Evolutionary conservation across 1,140 invertebrate species (phyloP).

Genomic region (Ceratina japonica): DNA sequence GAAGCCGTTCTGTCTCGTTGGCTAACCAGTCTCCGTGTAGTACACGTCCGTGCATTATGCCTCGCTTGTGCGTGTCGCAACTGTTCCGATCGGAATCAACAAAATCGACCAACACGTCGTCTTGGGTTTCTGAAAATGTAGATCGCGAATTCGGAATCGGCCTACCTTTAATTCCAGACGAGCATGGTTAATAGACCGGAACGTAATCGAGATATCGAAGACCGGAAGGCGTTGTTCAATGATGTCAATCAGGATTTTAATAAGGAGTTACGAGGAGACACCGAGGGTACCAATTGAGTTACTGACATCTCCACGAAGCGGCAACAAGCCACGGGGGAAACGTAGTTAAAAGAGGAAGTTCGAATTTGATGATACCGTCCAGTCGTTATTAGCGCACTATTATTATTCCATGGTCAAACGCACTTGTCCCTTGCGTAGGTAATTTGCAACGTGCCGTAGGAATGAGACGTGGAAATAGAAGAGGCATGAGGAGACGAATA

Average conservation of each 20-base stretch:
- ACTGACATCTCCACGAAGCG: no score
- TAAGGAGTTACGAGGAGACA: neutral
- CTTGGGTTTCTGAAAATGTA: constrained; percentile 54
- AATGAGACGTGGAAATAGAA: neutral
- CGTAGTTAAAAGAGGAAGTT: neutral
- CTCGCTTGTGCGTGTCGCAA: neutral
- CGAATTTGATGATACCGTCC: neutral
- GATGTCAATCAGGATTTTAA: neutral
- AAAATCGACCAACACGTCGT: constrained; percentile 44
- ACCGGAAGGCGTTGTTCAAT: neutral
- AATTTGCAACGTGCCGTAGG: constrained; percentile 6
- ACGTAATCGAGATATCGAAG: no score
- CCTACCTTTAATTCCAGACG: no score
- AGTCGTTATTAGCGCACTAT: constrained; percentile 40
- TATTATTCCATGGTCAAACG: constrained; percentile 29
- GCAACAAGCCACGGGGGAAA: no score
- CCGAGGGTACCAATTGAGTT: no score
- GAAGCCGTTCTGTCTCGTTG: constrained; percentile 7
- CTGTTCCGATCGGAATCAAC: constrained; percentile 22
- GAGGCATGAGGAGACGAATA: constrained; percentile 9
- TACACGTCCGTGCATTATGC: constrained; percentile 18
- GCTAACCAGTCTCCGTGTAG: constrained; percentile 4
- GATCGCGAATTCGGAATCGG: no score
- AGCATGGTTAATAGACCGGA: no score
- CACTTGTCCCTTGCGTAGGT: constrained; percentile 2